phyloP scores from a whole-genome alignment of 1,140 invertebrate genomes.

The Caerostris extrusa region DNA sequence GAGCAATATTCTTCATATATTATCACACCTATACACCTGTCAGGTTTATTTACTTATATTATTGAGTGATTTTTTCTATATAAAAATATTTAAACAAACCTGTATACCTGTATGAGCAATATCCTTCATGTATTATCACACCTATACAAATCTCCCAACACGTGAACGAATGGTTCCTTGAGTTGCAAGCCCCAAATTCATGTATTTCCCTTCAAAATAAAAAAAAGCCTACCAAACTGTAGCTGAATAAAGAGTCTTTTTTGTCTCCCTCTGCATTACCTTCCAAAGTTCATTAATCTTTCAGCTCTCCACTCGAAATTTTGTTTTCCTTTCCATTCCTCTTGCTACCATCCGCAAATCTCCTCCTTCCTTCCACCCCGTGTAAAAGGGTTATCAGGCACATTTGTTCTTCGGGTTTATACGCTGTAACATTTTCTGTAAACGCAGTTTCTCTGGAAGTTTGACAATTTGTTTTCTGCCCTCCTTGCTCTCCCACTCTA shows the following conservation, averaged over 20 bases:
- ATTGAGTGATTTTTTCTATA: no score
- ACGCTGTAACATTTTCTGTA: constrained; percentile 74
- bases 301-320: constrained; percentile 22
- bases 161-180: constrained; percentile 3
- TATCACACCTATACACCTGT: background rate
- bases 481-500: background rate
- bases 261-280: constrained; percentile 59
- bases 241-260: constrained; percentile 37
- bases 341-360: constrained; percentile 45
- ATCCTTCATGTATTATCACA: background rate
- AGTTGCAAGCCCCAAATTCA: background rate
- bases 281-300: constrained; percentile 71
- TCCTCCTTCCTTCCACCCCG: constrained; percentile 33
- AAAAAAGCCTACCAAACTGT: constrained; percentile 10
- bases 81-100: no score
- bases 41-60: no score
- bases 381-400: constrained; percentile 68
- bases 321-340: constrained; percentile 53
- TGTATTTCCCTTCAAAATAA: constrained; percentile 30
- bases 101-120: no score
- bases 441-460: constrained; percentile 66
- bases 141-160: background rate
- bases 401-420: constrained; percentile 74
- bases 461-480: constrained; percentile 71
- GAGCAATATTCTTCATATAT: no score